A percentile compares a stretch with the other conserved stretches of the same genome.
Evolutionary conservation across 2,797 vertebrate species (phyloP).

Genomic region (Ambastaia sidthimunki): DNA sequence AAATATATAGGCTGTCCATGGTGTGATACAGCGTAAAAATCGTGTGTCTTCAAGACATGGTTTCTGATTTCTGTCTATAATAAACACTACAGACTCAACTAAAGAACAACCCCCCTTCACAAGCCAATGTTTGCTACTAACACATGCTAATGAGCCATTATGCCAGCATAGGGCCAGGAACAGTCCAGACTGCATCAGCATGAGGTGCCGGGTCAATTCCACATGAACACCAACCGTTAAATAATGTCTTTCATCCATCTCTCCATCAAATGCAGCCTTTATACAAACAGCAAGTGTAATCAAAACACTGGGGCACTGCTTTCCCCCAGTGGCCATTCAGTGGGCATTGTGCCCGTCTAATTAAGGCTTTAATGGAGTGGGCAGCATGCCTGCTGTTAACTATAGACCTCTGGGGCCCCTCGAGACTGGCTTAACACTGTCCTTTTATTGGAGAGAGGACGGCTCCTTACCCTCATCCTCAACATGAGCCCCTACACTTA

Average conservation of each 20-base stretch:
- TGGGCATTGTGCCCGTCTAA: conserved; percentile 61
- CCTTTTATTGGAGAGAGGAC: conserved; percentile 41
- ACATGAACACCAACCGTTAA: conserved; percentile 52
- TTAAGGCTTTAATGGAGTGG: conserved; percentile 62
- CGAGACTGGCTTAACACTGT: conserved; percentile 33
- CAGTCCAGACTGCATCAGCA: conserved; percentile 40
- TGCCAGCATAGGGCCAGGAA: conserved; percentile 43
- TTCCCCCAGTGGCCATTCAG: conserved; percentile 48
- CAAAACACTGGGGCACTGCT: conserved; percentile 50
- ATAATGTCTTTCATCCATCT: conserved; percentile 46
- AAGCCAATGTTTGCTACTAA: conserved; percentile 32
- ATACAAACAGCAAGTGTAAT: conserved; percentile 55
- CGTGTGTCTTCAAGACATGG: neutral
- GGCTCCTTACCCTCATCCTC: conserved; percentile 12
- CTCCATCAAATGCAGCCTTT: conserved; percentile 43
- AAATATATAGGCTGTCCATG: too few species aligned
- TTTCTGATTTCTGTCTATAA: conserved; percentile 12
- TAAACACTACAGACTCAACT: neutral
- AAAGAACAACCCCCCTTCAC: neutral
- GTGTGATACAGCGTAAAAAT: too few species aligned
- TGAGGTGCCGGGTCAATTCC: conserved; percentile 50
- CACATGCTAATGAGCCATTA: conserved; percentile 49
- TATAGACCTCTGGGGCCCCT: conserved; percentile 44
- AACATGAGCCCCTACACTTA: neutral
- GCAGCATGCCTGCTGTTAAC: conserved; percentile 60